These are phyloP conservation scores for Andrena haemorrhoa DNA, from an alignment of 2,888 invertebrate species.

Conservation along the genomic window DNA sequence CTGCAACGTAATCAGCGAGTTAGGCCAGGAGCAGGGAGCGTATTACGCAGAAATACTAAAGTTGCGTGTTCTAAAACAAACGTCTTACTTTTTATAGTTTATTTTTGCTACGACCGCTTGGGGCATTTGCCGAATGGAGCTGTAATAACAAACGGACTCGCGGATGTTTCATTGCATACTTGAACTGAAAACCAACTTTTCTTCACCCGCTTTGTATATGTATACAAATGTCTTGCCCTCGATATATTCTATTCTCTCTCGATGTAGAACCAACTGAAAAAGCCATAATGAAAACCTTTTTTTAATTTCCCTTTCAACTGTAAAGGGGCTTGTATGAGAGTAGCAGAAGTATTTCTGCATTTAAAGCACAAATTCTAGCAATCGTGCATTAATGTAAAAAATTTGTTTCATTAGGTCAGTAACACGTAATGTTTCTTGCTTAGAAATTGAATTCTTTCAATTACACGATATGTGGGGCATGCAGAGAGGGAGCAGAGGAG, in stretches of 20 bases:
- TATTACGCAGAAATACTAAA: slow-evolving; percentile 45
- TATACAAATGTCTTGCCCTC: slow-evolving; percentile 8
- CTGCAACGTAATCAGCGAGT: neutral
- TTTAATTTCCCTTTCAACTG: neutral
- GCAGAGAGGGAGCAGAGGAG: too few relatives aligned
- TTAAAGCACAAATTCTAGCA: neutral
- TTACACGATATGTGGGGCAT: neutral
- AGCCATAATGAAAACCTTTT: neutral
- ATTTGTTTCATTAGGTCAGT: neutral
- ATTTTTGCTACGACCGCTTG: slow-evolving; percentile 37
- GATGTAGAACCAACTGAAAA: neutral
- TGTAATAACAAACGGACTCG: slow-evolving; percentile 53
- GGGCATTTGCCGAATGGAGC: slow-evolving; percentile 37
- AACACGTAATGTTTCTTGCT: neutral
- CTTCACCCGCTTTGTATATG: neutral
- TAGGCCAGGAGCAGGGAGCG: neutral
- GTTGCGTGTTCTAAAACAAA: slow-evolving; percentile 51
- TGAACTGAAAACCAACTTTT: neutral
- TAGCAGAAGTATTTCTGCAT: neutral
- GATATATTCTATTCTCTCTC: neutral
- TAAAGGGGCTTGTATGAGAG: neutral
- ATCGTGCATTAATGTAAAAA: neutral
- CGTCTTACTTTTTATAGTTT: slow-evolving; percentile 54
- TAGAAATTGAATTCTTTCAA: slow-evolving; percentile 6
- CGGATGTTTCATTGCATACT: slow-evolving; percentile 34